phyloP scores from a whole-genome alignment of 2,113 vertebrate species.

The Sitta europaea region DNA sequence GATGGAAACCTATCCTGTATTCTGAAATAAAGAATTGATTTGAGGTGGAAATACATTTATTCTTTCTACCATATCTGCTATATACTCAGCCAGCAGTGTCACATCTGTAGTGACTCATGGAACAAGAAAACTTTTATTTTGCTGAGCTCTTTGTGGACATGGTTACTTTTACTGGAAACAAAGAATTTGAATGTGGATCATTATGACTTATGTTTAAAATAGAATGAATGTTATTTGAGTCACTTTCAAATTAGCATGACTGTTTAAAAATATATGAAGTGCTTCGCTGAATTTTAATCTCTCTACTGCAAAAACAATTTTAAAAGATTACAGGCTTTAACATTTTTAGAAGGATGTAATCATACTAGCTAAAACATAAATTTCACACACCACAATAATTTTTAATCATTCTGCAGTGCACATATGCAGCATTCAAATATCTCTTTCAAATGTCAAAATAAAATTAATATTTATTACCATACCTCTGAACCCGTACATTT shows the following conservation, averaged over 20 bases:
- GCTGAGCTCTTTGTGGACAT: background rate
- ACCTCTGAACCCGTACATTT: constrained; percentile 65
- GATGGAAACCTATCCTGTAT: background rate
- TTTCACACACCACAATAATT: constrained; percentile 73
- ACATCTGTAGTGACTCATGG: background rate
- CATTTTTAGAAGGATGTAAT: constrained; percentile 72
- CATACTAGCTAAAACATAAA: constrained; percentile 72
- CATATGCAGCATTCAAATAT: constrained; percentile 67
- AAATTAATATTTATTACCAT: constrained; percentile 75
- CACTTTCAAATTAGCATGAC: constrained; percentile 62
- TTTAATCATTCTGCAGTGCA: constrained; percentile 72
- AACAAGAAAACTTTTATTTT: background rate
- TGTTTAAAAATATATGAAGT: constrained; percentile 69
- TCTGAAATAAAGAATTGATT: background rate
- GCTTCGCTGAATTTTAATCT: constrained; percentile 69
- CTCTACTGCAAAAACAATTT: constrained; percentile 70
- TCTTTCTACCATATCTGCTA: background rate
- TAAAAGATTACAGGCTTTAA: constrained; percentile 71
- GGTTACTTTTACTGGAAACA: background rate
- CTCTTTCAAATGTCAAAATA: constrained; percentile 77
- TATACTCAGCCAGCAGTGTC: background rate
- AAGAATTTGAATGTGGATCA: background rate
- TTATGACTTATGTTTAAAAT: constrained; percentile 42
- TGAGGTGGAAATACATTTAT: background rate
- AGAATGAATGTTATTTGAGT: constrained; percentile 34